Base-by-base conservation (phyloP, 2,113 vertebrate genomes). In the Channa maculata region DNA sequence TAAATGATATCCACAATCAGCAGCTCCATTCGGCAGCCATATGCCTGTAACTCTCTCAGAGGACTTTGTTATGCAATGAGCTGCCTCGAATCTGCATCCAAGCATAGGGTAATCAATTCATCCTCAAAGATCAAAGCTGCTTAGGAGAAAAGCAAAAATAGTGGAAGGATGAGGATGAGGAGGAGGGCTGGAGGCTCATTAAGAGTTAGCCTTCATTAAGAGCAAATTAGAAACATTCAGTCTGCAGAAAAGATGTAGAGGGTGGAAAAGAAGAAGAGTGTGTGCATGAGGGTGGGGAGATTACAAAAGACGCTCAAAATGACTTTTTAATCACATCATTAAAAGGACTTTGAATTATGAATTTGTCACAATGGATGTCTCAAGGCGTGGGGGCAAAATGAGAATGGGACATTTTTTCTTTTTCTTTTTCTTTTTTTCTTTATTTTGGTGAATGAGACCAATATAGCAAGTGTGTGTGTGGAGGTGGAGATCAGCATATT, bases 241-340 rank as follows among this genome's bases (percentile, higher is more conserved):
- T 65, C 11, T 39, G 65, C 68, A 80, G 77, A 46, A 64, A 80
- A 77, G 86, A 84, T 71, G 48, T 67, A 12, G 73, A 72, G 71
- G 44, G 39, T 52, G 69, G 57, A 53, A 80, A 14, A 15, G 53
- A 59, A 71, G 61, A 33, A 69, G 5, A 3, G 38, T 46, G 52
- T 50, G 64, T 41, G 46, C 36, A 59, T 66, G 50, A 64, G 51
- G 10, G 38, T 53, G 62, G 62, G 67, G 67, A 49, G 65, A 46
- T 39, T 74, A 72, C 68, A 80, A 80, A 24, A 76, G 73, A 86
- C 75, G 79, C 78, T 38, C 77, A 87, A 87, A 91, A 92, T 92
- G 64, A 78, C 85, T 92, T 93, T 92, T 92, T 92, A 93, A 92
- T 92, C 85, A 91, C 86, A 84, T 93, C 89, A 90, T 93, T 92